Conservation (phyloP, 2,797 vertebrate genomes). For the Amniataba percoides region DNA sequence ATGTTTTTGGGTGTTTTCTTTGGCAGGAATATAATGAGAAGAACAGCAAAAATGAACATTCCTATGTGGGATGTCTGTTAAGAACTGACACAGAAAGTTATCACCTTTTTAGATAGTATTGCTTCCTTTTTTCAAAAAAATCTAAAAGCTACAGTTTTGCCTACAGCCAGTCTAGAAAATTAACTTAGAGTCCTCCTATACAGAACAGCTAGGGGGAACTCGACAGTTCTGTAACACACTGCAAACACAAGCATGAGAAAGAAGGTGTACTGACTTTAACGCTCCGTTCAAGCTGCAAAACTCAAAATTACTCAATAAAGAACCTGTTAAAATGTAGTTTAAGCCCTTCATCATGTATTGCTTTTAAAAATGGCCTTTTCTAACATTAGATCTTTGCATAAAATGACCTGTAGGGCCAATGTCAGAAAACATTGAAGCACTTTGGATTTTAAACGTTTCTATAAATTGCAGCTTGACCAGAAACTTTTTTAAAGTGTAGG, state of each 20-base stretch:
- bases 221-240: slow-evolving; percentile 75
- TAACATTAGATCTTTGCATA: slow-evolving; percentile 39
- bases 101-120: slow-evolving; percentile 52
- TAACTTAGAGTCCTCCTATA: slow-evolving; percentile 51
- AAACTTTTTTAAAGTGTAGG: slow-evolving; percentile 49
- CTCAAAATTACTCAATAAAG: slow-evolving; percentile 11
- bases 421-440: slow-evolving; percentile 37
- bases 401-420: slow-evolving; percentile 39
- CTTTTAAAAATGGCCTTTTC: background rate
- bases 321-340: slow-evolving; percentile 2
- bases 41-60: slow-evolving; percentile 54
- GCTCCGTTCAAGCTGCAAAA: slow-evolving; percentile 63
- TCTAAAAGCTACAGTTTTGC: slow-evolving; percentile 59
- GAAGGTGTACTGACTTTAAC: slow-evolving; percentile 36
- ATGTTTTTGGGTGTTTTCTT: slow-evolving; percentile 21
- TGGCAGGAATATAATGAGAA: slow-evolving; percentile 72
- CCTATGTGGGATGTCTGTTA: slow-evolving; percentile 47
- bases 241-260: slow-evolving; percentile 82
- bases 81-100: slow-evolving; percentile 53
- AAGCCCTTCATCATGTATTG: background rate
- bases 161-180: slow-evolving; percentile 71
- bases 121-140: slow-evolving; percentile 46
- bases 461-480: slow-evolving; percentile 61
- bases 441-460: slow-evolving; percentile 30
- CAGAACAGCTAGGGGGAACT: slow-evolving; percentile 53